A percentile compares a stretch with the other conserved stretches of the same genome.
Evolutionary conservation across 2,888 invertebrate species (phyloP).

Genomic region (Andrena dorsata): DNA sequence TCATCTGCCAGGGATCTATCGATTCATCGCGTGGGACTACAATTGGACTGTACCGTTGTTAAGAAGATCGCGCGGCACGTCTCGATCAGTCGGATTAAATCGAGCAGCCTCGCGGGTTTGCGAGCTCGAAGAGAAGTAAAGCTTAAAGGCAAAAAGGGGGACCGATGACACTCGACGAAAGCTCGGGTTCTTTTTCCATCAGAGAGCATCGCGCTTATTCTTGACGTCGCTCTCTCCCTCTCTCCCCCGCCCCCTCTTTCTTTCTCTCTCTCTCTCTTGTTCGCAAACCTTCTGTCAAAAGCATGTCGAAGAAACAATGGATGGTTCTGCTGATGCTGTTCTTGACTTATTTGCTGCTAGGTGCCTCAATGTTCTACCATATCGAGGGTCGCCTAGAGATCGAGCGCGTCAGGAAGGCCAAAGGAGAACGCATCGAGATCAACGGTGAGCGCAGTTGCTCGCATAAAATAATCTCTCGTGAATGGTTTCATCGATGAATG

Average conservation of each 20-base stretch:
- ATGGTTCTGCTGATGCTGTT: slow-evolving; percentile 91
- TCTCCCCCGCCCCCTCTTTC: too few relatives aligned
- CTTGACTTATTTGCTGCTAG: slow-evolving; percentile 91
- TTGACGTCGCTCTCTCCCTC: background rate
- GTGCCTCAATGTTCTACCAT: slow-evolving; percentile 94
- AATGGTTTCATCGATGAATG: background rate
- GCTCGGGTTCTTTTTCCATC: background rate
- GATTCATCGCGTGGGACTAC: background rate
- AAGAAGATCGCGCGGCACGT: background rate
- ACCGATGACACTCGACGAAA: slow-evolving; percentile 34
- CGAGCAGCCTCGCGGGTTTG: background rate
- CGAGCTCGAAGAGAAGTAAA: background rate
- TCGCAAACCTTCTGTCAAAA: slow-evolving; percentile 41
- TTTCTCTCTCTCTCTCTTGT: too few relatives aligned
- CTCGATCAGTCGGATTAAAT: background rate
- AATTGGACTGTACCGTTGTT: background rate
- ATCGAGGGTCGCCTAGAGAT: slow-evolving; percentile 92
- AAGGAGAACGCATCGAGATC: slow-evolving; percentile 89
- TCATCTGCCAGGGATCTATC: slow-evolving; percentile 5
- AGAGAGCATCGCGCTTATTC: slow-evolving; percentile 3
- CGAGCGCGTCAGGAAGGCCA: slow-evolving; percentile 87
- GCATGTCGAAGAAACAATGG: slow-evolving; percentile 93
- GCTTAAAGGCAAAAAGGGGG: too few relatives aligned
- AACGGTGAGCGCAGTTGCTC: slow-evolving; percentile 87
- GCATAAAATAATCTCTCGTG: background rate